Percentiles rank a stretch among this genome's conserved stretches.
Evolutionary conservation across 2,113 vertebrate species (phyloP).

Genomic region (Neodontobutis hainanensis): DNA sequence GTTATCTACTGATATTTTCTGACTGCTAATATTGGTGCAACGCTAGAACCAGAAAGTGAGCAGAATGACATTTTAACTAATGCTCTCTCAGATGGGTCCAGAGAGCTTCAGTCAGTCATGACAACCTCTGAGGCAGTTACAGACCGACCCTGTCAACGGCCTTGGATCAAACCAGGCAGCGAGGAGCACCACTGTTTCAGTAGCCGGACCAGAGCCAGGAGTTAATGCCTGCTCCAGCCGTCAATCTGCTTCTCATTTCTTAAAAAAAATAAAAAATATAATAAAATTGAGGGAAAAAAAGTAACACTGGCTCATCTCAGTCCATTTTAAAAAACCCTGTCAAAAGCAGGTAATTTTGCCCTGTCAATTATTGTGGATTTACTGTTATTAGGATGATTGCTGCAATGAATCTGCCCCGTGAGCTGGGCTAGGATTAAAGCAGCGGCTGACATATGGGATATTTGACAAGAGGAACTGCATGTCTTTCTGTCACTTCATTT

Average conservation of each 20-base stretch:
- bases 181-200: constrained; percentile 35
- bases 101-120: constrained; percentile 56
- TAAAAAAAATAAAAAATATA: constrained; percentile 56
- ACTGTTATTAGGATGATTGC: constrained; percentile 72
- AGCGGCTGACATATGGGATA: constrained; percentile 46
- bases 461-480: constrained; percentile 41
- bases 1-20: background rate
- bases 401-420: constrained; percentile 54
- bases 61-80: constrained; percentile 53
- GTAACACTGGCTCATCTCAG: constrained; percentile 49
- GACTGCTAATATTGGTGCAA: background rate
- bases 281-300: no score
- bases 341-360: constrained; percentile 59
- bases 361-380: constrained; percentile 73
- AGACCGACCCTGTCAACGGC: constrained; percentile 65
- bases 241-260: constrained; percentile 71
- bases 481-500: constrained; percentile 26
- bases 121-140: constrained; percentile 54
- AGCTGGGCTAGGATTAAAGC: constrained; percentile 51
- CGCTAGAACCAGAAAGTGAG: background rate
- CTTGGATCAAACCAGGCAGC: constrained; percentile 48
- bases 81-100: constrained; percentile 53
- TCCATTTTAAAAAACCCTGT: constrained; percentile 42
- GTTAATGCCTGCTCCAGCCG: constrained; percentile 56
- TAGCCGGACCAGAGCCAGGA: constrained; percentile 54